Evolutionary conservation across 2,888 invertebrate genomes (phyloP), one percentile per base, ranked within the genome.

Genomic region (Aspidiotus rigidus): DNA sequence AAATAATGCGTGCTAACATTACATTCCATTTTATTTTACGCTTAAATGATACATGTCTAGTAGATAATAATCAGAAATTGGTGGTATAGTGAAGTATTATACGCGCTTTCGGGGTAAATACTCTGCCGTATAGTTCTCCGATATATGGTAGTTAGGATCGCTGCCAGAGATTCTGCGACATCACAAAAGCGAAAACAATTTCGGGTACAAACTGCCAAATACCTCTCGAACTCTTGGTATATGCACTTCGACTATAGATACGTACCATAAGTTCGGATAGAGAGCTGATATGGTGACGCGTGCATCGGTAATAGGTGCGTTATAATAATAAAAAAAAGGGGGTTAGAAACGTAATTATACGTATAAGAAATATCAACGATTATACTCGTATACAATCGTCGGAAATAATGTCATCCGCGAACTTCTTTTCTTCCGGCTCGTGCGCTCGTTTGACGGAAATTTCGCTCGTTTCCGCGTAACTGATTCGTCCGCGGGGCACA

Each of bases 1-100:
- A 49, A 49, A 49, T 49, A 49, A 49, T 49, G 49, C 49, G 49
- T 49, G 49, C 49, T 49, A 49, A 49, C 49, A n/a, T 49, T 49
- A n/a, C 49, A 49, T 49, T 49, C 49, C 49, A n/a, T 49, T 49
- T 49, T 49, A 49, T 49, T 49, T 49, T 49, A 49, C 49, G 49
- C 49, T 49, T 49, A 49, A 49, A 49, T 49, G 49, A 49, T 49
- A 49, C 49, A 49, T 49, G 49, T 49, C 49, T 49, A 49, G 49
- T 49, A 13, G 49, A 49, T 49, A 49, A 49, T 49, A 49, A 49
- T 49, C 49, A 49, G 49, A 11, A n/a, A 49, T 49, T 49, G 49
- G 49, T 49, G 49, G 11, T 28, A 28, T 28, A 28, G 28, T 28
- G 28, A 28, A 28, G 28, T 28, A 28, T 28, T 28, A 28, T 28